phyloP scores from a whole-genome alignment of 1,140 invertebrate genomes.

The Pogonomyrmex barbatus region DNA sequence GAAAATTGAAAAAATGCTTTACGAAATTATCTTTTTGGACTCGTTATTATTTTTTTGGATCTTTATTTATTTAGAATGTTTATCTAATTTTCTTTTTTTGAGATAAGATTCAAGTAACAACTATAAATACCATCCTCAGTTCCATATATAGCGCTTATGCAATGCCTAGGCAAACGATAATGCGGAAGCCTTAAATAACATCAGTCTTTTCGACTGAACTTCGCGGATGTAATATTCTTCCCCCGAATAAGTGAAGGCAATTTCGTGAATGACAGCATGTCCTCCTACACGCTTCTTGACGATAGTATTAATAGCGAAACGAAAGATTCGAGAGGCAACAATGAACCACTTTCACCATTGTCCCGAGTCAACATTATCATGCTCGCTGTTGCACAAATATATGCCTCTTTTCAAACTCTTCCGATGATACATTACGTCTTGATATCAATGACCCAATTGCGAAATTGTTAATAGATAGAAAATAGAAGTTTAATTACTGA shows the following conservation, averaged over 20 bases:
- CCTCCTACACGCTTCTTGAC: conserved; percentile 35
- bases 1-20: background rate
- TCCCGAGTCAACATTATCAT: conserved; percentile 33
- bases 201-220: conserved; percentile 5
- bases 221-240: conserved; percentile 23
- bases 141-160: conserved; percentile 57
- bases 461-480: conserved; percentile 8
- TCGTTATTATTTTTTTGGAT: background rate
- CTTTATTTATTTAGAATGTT: background rate
- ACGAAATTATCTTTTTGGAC: no score
- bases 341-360: conserved; percentile 60
- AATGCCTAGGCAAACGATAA: conserved; percentile 28
- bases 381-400: conserved; percentile 27
- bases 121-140: background rate
- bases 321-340: conserved; percentile 43
- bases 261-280: conserved; percentile 11
- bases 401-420: conserved; percentile 36
- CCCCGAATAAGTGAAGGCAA: background rate
- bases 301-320: conserved; percentile 51
- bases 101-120: background rate
- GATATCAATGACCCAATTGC: conserved; percentile 19
- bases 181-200: conserved; percentile 35
- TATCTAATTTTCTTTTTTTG: background rate
- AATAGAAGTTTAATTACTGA: background rate
- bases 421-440: conserved; percentile 34